Evolutionary conservation across 92 coral and sea anemone species (phyloP), one percentile per base, ranked within the genome.

Genomic region (Epizoanthus illoricatus): DNA sequence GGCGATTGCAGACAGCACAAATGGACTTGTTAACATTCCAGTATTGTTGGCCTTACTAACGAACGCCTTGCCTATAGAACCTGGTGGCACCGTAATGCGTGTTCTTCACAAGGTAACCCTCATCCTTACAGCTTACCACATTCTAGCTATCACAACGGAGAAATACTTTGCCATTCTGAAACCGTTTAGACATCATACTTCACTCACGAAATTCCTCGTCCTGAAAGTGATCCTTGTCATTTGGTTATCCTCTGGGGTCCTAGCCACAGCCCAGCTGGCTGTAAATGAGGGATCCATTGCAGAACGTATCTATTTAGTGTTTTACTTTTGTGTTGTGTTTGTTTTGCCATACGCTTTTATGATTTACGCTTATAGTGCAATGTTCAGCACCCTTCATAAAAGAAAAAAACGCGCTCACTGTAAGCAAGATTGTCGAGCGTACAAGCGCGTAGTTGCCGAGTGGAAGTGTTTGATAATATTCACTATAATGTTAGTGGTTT

Each of bases 151-250:
- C 40, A 78, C 82, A 17, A 40, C 70, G 10, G 82, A 78, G 39
- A 78, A 66, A 70, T 78, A 62, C n/a, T 78, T 62, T 78, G 82
- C 82, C 4, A 63, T 78, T 0, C 43, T 78, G 60, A 78, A 78
- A 36, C 82, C 82, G 0, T 78, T 78, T 24, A 16, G 71, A 19
- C 69, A 70, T 18, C 71, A 15, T 9, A 11, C 71, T 4, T 20
- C 70, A 28, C 17, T 78, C 42, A 59, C 82, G n/a, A 78, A 78
- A 47, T 78, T 60, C 57, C 65, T 78, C 39, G 82, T 54, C 39
- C 20, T 13, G 5, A 78, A 49, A 42, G 52, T 45, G 41, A 78
- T 78, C 3, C 18, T 43, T 11, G 61, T 21, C 16, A 42, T 78
- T 64, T 78, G 82, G 82, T n/a, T 78, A 1, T 16, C 47, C 0